Base-by-base conservation (phyloP, 2,113 vertebrate species). In the Bubo bubo region DNA sequence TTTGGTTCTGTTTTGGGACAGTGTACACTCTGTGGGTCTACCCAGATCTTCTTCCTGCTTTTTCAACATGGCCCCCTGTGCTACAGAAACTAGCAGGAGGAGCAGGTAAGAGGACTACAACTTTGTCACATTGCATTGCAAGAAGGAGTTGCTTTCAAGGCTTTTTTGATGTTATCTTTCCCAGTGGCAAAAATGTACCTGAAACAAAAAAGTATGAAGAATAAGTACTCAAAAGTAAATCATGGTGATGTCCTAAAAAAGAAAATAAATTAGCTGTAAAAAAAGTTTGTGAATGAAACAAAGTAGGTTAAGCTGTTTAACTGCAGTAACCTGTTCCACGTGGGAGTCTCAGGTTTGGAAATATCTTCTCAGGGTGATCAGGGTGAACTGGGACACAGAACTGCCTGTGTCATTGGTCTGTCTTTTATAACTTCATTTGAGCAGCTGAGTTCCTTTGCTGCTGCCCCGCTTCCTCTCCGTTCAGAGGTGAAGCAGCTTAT, bases 21-120 rank as follows among this genome's bases (percentile, higher is more conserved):
- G 99, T 99, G 58, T 99, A 99, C 86, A 97, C 98, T 10, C 97
- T 99, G 66, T 99, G 99, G 99, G 95, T 95, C 34, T 98, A 97
- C 95, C 99, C 99, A 16, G 96, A 98, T 96, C 97, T 99, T 94
- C 97, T 99, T 11, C 99, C 99, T 79, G 92, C 97, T 14, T 99
- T 99, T 89, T 97, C 97, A 45, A 99, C 99, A 55, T 99, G 99
- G 99, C 98, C 99, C 58, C 98, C 98, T 28, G 99, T 99, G 60
- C 95, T 99, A 2, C 98, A 99, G 95, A 99, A 99, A 89, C 96
- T 99, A 90, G 97, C 97, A 10, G 99, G 99, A 74, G 99, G 99
- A 82, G 99, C 99, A 98, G 99, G 99, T 99, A 98, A 96, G 97
- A 76, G 68, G 26, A 85, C 39, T 59, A 77, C 27, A 91, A 26